Evolutionary conservation across 2,797 vertebrate species (phyloP).

Genomic region (Myotis myotis): DNA sequence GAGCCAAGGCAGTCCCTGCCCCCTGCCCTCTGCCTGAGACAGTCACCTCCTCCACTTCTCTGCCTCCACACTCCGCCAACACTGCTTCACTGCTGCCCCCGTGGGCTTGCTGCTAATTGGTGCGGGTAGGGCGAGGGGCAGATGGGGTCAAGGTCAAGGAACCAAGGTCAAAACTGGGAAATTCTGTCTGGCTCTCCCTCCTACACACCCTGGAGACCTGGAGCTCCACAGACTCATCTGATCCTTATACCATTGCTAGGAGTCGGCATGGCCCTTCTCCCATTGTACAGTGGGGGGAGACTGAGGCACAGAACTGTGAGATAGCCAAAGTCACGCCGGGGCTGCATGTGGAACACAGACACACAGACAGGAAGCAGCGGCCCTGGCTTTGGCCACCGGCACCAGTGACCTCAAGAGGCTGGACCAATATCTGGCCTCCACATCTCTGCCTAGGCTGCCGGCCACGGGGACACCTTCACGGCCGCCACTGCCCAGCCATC

Average conservation of each 20-base stretch:
- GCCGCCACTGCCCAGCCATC: neutral
- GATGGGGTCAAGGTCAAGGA: neutral
- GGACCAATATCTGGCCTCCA: neutral
- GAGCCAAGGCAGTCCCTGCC: neutral
- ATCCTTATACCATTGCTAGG: fast-evolving
- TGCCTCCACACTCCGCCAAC: fast-evolving
- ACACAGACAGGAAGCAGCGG: neutral
- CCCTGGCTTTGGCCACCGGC: neutral
- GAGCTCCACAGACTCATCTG: neutral
- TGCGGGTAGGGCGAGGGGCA: fast-evolving
- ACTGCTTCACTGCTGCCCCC: neutral
- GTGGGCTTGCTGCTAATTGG: neutral
- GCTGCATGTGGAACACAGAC: neutral
- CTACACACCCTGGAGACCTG: neutral
- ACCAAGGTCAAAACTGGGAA: constrained; percentile 16
- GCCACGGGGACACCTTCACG: fast-evolving
- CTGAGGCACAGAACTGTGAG: neutral
- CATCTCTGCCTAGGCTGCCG: neutral
- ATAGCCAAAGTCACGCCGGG: neutral
- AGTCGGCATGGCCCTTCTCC: fast-evolving
- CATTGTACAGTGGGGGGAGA: neutral
- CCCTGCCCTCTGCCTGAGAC: fast-evolving
- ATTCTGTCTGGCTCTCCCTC: neutral
- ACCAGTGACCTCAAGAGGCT: neutral
- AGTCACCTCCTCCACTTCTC: neutral